Evolutionary conservation across 2,113 vertebrate species (phyloP).

Genomic region (Microcebus lehilahytsara): DNA sequence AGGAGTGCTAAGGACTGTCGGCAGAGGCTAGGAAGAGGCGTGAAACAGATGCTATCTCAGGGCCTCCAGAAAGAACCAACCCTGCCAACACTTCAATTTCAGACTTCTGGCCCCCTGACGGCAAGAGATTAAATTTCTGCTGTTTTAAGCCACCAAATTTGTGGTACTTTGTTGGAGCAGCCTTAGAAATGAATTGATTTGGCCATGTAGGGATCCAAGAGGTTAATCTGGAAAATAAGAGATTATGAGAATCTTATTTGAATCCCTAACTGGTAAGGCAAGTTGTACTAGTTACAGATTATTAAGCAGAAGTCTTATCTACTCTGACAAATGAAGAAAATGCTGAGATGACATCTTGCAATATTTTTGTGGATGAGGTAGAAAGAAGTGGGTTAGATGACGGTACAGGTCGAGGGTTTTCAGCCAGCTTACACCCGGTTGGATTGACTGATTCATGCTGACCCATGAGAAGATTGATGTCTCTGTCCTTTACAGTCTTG

Average conservation of each 20-base stretch:
- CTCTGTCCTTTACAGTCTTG: not conserved
- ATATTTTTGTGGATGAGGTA: not conserved
- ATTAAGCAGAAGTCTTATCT: not conserved
- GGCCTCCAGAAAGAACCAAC: not conserved
- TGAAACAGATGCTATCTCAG: too few relatives aligned
- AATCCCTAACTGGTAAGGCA: slow-evolving; percentile 32
- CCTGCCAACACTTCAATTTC: not conserved
- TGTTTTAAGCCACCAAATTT: not conserved
- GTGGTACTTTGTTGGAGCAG: not conserved
- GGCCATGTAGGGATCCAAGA: not conserved
- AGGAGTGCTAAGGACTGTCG: not conserved
- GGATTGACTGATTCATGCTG: not conserved
- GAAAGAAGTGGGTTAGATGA: not conserved
- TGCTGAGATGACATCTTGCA: not conserved
- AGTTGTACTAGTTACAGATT: not conserved
- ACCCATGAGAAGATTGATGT: not conserved
- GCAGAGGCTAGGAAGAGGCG: not conserved
- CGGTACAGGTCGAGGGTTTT: not conserved
- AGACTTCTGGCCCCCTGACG: not conserved
- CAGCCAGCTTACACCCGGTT: not conserved
- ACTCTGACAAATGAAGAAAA: slow-evolving; percentile 16
- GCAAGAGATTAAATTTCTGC: not conserved
- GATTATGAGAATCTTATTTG: not conserved
- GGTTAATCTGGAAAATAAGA: not conserved
- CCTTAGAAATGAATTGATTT: not conserved